Percentiles rank a stretch among this genome's conserved stretches.
Conservation (phyloP, 2,888 invertebrate genomes). For the Xanthia icteritia region DNA sequence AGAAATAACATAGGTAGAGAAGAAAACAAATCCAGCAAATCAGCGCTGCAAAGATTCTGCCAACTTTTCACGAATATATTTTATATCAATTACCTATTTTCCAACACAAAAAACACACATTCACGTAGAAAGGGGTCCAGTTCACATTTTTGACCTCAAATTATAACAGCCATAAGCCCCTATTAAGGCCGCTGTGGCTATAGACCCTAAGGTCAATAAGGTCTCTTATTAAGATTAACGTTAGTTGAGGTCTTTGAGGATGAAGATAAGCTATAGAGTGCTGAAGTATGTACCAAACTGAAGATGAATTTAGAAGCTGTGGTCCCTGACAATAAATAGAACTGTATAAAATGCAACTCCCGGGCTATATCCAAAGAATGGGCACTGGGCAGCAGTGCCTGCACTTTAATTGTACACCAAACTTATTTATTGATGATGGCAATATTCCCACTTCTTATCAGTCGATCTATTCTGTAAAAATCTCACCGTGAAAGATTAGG, state of each 20-base stretch:
- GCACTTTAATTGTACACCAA: background rate
- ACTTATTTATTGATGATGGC: background rate
- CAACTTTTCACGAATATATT: background rate
- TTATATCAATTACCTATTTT: slow-evolving; percentile 12
- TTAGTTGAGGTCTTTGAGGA: slow-evolving; percentile 26
- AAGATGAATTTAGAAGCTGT: background rate
- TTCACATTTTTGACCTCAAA: slow-evolving; percentile 56
- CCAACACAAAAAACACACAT: slow-evolving; percentile 18
- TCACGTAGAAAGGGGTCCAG: slow-evolving; percentile 48
- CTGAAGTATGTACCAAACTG: background rate
- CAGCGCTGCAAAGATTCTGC: too few relatives aligned
- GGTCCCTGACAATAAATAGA: background rate
- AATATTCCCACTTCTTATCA: too few relatives aligned
- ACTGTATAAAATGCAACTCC: background rate
- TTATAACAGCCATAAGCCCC: slow-evolving; percentile 40
- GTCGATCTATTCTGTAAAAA: too few relatives aligned
- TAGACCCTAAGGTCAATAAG: slow-evolving; percentile 62
- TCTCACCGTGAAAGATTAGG: too few relatives aligned
- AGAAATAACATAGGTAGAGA: too few relatives aligned
- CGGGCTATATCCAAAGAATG: background rate
- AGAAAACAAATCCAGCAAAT: too few relatives aligned
- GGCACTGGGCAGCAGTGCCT: background rate
- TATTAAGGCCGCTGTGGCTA: slow-evolving; percentile 45
- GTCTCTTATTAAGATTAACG: slow-evolving; percentile 57
- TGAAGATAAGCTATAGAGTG: slow-evolving; percentile 16